A percentile compares a stretch with the other conserved stretches of the same genome.
Evolutionary conservation across 2,888 invertebrate species (phyloP).

Genomic region (Adelognathus sp.): DNA sequence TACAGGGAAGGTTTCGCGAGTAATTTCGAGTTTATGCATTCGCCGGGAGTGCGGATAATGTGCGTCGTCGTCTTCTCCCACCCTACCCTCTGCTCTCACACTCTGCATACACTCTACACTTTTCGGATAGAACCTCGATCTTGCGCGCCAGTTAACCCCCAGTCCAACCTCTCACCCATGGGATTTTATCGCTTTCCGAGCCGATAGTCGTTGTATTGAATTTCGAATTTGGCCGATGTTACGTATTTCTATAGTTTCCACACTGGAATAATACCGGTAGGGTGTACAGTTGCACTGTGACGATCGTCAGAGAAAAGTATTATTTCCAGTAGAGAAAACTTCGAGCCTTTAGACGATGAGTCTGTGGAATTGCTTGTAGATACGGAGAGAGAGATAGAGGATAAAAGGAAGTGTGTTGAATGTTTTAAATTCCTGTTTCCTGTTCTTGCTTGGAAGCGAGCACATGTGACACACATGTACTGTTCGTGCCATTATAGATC

Average conservation of each 20-base stretch:
- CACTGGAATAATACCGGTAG: neutral
- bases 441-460: neutral
- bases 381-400: neutral
- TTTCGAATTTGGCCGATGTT: conserved; percentile 54
- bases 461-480: too few relatives aligned
- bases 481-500: too few relatives aligned
- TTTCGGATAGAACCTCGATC: conserved; percentile 41
- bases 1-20: conserved; percentile 38
- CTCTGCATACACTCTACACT: conserved; percentile 33
- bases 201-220: conserved; percentile 57
- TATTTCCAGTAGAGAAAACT: neutral
- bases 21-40: conserved; percentile 59
- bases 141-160: conserved; percentile 49
- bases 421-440: conserved; percentile 23
- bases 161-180: conserved; percentile 15
- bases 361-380: neutral
- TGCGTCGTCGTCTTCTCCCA: conserved; percentile 51
- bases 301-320: neutral
- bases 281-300: neutral
- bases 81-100: conserved; percentile 9
- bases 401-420: neutral
- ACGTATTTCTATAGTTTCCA: neutral
- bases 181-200: conserved; percentile 60
- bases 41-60: conserved; percentile 60
- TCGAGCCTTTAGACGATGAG: conserved; percentile 11